Conservation (phyloP, 2,888 invertebrate genomes). For the Tachina lurida region DNA sequence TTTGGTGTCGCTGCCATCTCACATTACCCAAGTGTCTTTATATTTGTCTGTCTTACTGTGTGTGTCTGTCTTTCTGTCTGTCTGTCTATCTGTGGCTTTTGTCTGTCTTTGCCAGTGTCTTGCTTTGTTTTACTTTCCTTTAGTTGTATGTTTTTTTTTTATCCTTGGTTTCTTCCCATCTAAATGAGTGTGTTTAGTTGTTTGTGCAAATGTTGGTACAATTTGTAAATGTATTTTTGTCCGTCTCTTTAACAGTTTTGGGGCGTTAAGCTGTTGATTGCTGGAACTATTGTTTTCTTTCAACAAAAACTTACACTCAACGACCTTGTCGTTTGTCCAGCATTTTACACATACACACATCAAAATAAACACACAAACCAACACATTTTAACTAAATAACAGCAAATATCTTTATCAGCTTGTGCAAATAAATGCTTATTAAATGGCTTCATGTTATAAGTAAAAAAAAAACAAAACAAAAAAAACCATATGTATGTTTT, state of each 20-base stretch:
- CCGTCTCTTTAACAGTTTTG: slow-evolving; percentile 60
- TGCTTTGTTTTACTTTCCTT: slow-evolving; percentile 43
- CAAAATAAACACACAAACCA: neutral
- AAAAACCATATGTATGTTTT: neutral
- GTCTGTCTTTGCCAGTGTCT: slow-evolving; percentile 60
- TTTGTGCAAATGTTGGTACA: slow-evolving; percentile 43
- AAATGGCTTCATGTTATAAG: slow-evolving; percentile 6
- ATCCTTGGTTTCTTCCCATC: slow-evolving; percentile 20
- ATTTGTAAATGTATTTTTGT: slow-evolving; percentile 35
- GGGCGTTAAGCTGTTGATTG: slow-evolving; percentile 81
- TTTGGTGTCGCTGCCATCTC: slow-evolving; percentile 62
- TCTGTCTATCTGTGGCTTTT: slow-evolving; percentile 16
- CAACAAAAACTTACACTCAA: slow-evolving; percentile 74
- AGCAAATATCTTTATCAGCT: neutral
- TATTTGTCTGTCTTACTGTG: slow-evolving; percentile 30
- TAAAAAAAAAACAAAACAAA: too few species aligned
- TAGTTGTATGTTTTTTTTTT: neutral
- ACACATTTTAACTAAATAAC: neutral
- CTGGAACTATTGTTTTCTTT: slow-evolving; percentile 81
- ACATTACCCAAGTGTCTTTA: slow-evolving; percentile 66
- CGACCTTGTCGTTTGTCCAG: slow-evolving; percentile 72
- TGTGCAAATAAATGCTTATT: slow-evolving; percentile 20
- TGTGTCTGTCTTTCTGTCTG: slow-evolving; percentile 8
- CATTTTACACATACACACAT: slow-evolving; percentile 26
- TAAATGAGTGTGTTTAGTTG: neutral